Evolutionary conservation across 2,113 vertebrate species (phyloP), one percentile per base, ranked within the genome.

Genomic region (Orcinus orca): DNA sequence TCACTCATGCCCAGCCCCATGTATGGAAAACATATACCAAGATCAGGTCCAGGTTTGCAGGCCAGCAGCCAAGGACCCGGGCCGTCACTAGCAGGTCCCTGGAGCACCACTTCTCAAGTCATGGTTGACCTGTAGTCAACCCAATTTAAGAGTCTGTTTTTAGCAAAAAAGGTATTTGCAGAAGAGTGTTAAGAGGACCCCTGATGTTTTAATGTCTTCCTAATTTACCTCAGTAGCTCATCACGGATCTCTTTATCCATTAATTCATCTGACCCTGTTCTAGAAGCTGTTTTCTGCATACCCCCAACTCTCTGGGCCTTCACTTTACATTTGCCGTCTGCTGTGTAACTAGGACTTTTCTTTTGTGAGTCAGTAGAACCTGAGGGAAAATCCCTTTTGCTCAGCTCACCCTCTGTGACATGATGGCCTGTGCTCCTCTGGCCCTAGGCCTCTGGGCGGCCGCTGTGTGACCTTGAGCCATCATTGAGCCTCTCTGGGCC

Each of bases 21-120:
- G 31, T 58, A 12, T 67, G 33, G 50, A 68, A 17, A 25, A 26
- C 26, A 25, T 17, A 29, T 5, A 17, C n/a, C 1, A 0, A 6
- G 41, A 1, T 38, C 55, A 2, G 5, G 18, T 62, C 10, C 1
- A 23, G 33, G 33, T 29, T 65, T 17, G 20, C n/a, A 41, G 41
- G 21, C 15, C 0, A 6, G 20, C 1, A 18, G 36, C 74, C 1
- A 8, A 9, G 65, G 44, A 6, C 68, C 7, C 2, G 0, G 25
- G 33, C 20, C 26, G 29, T 53, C 47, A 53, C 47, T 18, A 33
- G 47, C 74, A 12, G 53, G 47, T 21, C 74, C 47, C 5, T 6
- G 33, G 25, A 23, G 70, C 5, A 8, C 1, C 6, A 8, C 47
- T 29, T 62, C 58, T 6, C 65, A 1, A 47, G 0, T 44, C 44